phyloP scores from a whole-genome alignment of 2,113 vertebrate genomes.

The Narcine bancroftii region DNA sequence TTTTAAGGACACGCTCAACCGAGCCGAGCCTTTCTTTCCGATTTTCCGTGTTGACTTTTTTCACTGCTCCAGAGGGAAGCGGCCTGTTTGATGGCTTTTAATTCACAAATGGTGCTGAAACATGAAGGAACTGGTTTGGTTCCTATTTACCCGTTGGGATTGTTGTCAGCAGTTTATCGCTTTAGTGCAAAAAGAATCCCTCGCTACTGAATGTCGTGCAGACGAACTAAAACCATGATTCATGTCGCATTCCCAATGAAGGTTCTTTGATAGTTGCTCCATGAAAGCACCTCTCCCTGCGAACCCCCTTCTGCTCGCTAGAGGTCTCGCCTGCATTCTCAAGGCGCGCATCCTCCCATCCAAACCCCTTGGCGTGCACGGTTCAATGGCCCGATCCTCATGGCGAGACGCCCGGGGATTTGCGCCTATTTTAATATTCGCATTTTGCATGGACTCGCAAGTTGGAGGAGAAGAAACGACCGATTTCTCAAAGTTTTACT shows the following conservation, averaged over 20 bases:
- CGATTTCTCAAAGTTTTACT: neutral
- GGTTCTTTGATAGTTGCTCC: neutral
- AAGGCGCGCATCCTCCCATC: too few relatives aligned
- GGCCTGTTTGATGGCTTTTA: neutral
- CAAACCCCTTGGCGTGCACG: too few relatives aligned
- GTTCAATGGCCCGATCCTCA: too few relatives aligned
- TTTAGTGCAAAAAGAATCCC: neutral
- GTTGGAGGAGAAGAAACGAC: neutral
- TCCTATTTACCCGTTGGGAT: neutral
- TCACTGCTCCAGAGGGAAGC: too few relatives aligned
- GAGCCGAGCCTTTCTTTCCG: neutral
- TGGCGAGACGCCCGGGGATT: neutral
- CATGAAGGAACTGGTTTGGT: neutral
- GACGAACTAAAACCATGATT: neutral
- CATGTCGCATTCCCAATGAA: neutral
- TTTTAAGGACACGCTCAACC: neutral
- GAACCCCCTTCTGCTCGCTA: neutral
- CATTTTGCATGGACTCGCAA: neutral
- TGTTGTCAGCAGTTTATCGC: neutral
- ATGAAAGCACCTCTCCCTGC: neutral
- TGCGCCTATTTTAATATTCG: neutral
- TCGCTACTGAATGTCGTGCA: neutral
- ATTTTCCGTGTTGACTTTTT: too few relatives aligned
- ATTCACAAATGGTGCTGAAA: neutral
- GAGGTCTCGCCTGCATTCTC: constrained; percentile 30